Base-by-base conservation (phyloP, 2,113 vertebrate genomes). In the Lepidothrix coronata region DNA sequence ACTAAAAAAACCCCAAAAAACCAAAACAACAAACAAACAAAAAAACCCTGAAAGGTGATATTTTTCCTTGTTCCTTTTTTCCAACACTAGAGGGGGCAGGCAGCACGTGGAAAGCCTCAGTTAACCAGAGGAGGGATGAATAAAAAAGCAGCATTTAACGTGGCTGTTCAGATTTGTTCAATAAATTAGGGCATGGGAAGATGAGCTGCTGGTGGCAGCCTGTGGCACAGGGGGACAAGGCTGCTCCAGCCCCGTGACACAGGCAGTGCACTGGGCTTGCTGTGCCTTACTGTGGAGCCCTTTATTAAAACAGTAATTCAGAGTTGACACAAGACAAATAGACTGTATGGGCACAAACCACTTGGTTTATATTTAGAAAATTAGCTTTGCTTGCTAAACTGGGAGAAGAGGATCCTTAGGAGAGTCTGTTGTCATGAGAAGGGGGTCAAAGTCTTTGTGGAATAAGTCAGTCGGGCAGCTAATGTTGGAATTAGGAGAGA, bases 11-110 rank as follows among this genome's bases (percentile, higher is more conserved):
- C 39, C 39, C 39, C 39, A 12, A 12, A 41, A 41, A 41, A 11
- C 39, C 39, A 41, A 41, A 41, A 41, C 39, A 41, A 41, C 39
- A 41, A 41, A 39, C 39, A 57, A 57, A 57, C 33, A 14, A 13
- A 33, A n/a, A 57, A 15, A 24, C 5, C 18, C 28, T 61, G 18
- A 10, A 25, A 62, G 46, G n/a, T 6, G 7, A 1, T 68, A 1
- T 33, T 93, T 76, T 55, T 9, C 46, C n/a, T 7, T 27, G 20
- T 48, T 61, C 19, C n/a, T 41, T 21, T 9, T 54, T 65, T 14
- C 63, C 52, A 39, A 54, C 95, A 11, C 92, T 94, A 97, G 96
- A 94, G 88, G 96, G 96, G 61, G 95, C 73, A 92, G 85, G 66
- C 88, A 91, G 88, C 92, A 19, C 93, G 4, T 3, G 39, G 51